Percentiles rank a stretch among this genome's conserved stretches.
phyloP scores from a whole-genome alignment of 2,797 vertebrate genomes.

The Phataginus tetradactyla region DNA sequence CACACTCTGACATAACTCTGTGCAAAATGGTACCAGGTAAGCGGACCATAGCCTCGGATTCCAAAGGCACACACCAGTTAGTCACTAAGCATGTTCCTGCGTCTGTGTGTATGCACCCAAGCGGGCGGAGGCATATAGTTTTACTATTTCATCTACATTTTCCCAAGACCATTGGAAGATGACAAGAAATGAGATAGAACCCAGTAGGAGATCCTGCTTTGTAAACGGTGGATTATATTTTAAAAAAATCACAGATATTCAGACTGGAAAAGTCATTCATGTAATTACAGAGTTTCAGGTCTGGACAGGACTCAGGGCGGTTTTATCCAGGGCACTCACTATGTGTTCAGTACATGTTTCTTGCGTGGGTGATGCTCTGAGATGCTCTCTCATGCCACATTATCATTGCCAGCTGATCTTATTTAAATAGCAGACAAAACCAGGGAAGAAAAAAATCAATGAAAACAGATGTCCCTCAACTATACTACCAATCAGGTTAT shows the following conservation, averaged over 20 bases:
- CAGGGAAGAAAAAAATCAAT: neutral
- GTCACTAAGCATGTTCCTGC: neutral
- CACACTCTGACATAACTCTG: conserved; percentile 56
- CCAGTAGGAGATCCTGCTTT: neutral
- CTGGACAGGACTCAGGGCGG: neutral
- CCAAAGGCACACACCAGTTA: neutral
- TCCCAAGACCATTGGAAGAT: conserved; percentile 11
- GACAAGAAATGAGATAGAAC: neutral
- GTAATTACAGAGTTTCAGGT: neutral
- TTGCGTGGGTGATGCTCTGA: neutral
- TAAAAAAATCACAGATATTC: neutral
- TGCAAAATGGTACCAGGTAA: conserved; percentile 56
- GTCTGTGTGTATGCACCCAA: neutral
- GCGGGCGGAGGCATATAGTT: neutral
- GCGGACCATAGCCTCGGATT: neutral
- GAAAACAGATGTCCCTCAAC: neutral
- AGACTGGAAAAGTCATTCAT: neutral
- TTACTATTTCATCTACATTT: conserved; percentile 39
- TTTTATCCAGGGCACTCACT: neutral
- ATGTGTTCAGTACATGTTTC: neutral
- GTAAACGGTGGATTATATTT: neutral
- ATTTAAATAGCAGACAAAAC: conserved; percentile 31
- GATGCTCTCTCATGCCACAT: neutral
- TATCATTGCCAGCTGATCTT: neutral
- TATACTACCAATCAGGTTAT: conserved; percentile 33